Conservation (phyloP, 2,113 vertebrate genomes). For the Corapipo altera region DNA sequence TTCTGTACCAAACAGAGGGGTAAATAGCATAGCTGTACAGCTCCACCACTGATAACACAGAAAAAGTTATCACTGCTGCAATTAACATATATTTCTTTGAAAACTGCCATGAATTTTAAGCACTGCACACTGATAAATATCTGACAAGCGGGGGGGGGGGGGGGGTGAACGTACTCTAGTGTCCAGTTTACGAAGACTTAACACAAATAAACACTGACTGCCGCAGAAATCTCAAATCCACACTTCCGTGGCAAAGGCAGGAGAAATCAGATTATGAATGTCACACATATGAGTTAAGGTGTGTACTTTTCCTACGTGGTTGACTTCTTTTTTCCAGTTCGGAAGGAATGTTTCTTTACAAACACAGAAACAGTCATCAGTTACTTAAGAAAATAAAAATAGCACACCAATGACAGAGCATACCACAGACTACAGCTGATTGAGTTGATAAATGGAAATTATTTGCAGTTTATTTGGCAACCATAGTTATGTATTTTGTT, state of each 20-base stretch:
- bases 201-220: background rate
- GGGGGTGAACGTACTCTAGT: background rate
- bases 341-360: constrained; percentile 36
- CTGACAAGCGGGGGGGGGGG: background rate
- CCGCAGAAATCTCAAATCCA: background rate
- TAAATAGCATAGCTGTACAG: background rate
- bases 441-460: background rate
- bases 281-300: constrained; percentile 36
- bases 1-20: background rate
- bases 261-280: background rate
- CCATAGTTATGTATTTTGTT: background rate
- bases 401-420: background rate
- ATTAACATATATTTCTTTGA: background rate
- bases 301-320: constrained; percentile 1
- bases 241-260: background rate
- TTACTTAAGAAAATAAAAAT: constrained; percentile 48
- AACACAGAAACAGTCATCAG: constrained; percentile 27
- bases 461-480: background rate
- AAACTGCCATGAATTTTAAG: background rate
- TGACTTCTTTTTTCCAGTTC: constrained; percentile 1
- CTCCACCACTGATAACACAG: background rate
- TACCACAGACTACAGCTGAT: background rate
- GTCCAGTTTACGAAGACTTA: background rate
- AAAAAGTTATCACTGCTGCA: background rate
- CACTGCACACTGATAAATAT: background rate